Evolutionary conservation across 2,888 invertebrate genomes (phyloP).

Genomic region (Micoletzkya japonica): DNA sequence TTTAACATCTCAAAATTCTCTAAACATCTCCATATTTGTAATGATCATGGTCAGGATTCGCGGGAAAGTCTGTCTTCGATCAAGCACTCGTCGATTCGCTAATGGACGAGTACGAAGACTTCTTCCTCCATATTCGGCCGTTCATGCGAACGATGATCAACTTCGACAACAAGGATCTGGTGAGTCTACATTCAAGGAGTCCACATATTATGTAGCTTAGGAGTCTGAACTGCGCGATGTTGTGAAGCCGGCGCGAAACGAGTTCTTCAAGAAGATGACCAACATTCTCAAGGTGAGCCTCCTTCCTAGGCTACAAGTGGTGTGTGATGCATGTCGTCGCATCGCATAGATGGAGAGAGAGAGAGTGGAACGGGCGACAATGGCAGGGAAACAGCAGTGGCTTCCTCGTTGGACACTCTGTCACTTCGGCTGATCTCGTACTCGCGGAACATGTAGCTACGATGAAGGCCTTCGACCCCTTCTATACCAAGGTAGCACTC

Average conservation of each 20-base stretch:
- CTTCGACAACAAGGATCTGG: conserved; percentile 14
- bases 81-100: conserved; percentile 24
- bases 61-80: conserved; percentile 17
- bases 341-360: too few species aligned
- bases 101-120: conserved; percentile 22
- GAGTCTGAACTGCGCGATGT: too few species aligned
- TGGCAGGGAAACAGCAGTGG: conserved; percentile 14
- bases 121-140: conserved; percentile 21
- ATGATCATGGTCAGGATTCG: conserved; percentile 17
- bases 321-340: too few species aligned
- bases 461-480: conserved; percentile 20
- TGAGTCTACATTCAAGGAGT: too few species aligned
- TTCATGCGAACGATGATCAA: conserved; percentile 8
- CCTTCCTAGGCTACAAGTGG: too few species aligned
- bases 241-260: conserved; percentile 19
- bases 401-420: conserved; percentile 26
- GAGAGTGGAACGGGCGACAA: too few species aligned
- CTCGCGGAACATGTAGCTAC: conserved; percentile 28
- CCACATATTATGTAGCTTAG: too few species aligned
- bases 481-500: conserved; percentile 21
- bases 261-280: conserved; percentile 23
- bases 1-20: too few species aligned
- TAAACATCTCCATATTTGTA: too few species aligned
- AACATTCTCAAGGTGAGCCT: conserved; percentile 18
- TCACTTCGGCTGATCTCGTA: conserved; percentile 25